Percentiles rank a stretch among this genome's conserved stretches.
These are phyloP conservation scores for Solea senegalensis DNA, from an alignment of 2,113 vertebrate species.

Conservation along the genomic window DNA sequence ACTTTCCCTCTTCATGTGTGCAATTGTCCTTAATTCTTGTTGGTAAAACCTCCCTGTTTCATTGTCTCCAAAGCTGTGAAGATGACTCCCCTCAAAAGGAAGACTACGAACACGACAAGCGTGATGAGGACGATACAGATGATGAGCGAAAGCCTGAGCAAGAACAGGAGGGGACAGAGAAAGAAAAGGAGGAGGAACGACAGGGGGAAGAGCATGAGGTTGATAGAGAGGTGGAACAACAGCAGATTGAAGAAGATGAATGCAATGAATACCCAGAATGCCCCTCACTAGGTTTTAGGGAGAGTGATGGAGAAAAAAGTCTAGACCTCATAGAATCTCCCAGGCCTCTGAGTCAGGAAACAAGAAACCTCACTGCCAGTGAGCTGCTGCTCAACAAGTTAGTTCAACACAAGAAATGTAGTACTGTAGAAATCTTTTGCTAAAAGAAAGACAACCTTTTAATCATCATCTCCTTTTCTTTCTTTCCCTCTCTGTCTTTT, in stretches of 20 bases:
- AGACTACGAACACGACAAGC: not conserved
- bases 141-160: not conserved
- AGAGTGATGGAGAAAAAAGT: slow-evolving; percentile 47
- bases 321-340: slow-evolving; percentile 53
- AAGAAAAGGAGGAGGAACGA: slow-evolving; percentile 14
- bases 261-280: slow-evolving; percentile 29
- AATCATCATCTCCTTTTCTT: not conserved
- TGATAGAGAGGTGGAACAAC: slow-evolving; percentile 9
- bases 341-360: slow-evolving; percentile 65
- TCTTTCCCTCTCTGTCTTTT: not conserved
- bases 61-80: slow-evolving; percentile 38
- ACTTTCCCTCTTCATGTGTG: not conserved
- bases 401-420: slow-evolving; percentile 40
- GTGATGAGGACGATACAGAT: not conserved
- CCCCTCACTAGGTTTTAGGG: slow-evolving; percentile 36
- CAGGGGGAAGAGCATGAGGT: not conserved
- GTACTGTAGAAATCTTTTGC: not conserved
- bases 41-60: not conserved
- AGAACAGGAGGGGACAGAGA: not conserved
- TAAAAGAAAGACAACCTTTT: not conserved
- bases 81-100: slow-evolving; percentile 14
- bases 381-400: slow-evolving; percentile 82
- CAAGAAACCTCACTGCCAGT: slow-evolving; percentile 75
- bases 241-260: slow-evolving; percentile 25
- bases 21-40: not conserved